Base-by-base conservation (phyloP, 2,113 vertebrate genomes). In the Arothron firmamentum region DNA sequence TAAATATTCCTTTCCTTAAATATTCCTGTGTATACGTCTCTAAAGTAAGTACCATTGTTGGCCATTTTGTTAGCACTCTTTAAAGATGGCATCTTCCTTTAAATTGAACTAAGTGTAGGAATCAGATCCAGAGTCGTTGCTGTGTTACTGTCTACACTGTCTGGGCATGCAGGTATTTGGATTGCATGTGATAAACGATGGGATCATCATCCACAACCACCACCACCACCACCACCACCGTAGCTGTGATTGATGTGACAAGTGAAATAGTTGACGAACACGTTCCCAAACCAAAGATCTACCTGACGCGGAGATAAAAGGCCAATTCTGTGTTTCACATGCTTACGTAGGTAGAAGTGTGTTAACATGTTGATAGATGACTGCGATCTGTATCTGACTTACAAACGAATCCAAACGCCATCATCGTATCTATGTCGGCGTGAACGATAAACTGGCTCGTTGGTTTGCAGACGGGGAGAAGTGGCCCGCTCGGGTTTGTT, bases 351-450 rank as follows among this genome's bases (percentile, higher is more conserved):
- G 53, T 54, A 76, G 46, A 82, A 80, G 56, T 0, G 65, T 64
- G 4, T 69, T 78, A 65, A 75, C 18, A 56, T 85, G 65, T 23
- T 80, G 69, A 84, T 83, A 78, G 65, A 84, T 52, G 58, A 76
- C 19, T 0, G 1, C 1, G 79, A 78, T 79, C 60, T 65, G 82
- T 83, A 88, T 86, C 84, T 65, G 53, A 73, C 62, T 57, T 58
- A 17, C 62, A 79, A 78, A 80, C 73, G 56, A 80, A 38, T 80
- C 79, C 66, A 59, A 77, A 80, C 1, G 81, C 86, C 88, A 68
- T 77, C 71, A 86, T 88, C 49, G 64, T 67, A 65, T 79, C 74
- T 82, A 42, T 68, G 78, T 69, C 69, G 80, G 81, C 82, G 59
- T 80, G 79, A 88, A 85, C 16, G 41, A 66, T 78, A 53, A 79